Percentiles rank a stretch among this genome's conserved stretches.
phyloP scores from a whole-genome alignment of 2,888 invertebrate species.

The Mimachlamys varia region DNA sequence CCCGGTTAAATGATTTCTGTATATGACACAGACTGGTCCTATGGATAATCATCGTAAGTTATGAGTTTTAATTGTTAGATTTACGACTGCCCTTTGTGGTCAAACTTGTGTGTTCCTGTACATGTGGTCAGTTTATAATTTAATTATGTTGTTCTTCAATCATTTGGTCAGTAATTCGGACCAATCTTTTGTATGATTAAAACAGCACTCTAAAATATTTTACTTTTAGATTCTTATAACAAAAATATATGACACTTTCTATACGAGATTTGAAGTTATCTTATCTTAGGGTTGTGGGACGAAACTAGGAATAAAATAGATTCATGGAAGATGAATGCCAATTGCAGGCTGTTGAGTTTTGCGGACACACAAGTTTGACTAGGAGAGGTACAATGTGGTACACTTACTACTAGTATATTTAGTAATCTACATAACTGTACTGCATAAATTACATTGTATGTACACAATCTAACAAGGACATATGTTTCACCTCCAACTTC shows the following conservation, averaged over 20 bases:
- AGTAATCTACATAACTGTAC: not conserved
- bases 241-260: too few relatives aligned
- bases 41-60: not conserved
- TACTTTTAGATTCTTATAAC: too few relatives aligned
- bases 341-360: not conserved
- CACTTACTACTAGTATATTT: not conserved
- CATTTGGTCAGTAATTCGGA: too few relatives aligned
- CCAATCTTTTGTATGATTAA: too few relatives aligned
- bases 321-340: not conserved
- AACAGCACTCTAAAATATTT: too few relatives aligned
- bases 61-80: not conserved
- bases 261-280: too few relatives aligned
- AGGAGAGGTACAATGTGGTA: not conserved
- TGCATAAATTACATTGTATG: slow-evolving; percentile 25
- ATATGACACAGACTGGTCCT: not conserved
- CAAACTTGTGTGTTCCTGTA: not conserved
- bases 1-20: not conserved
- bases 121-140: too few relatives aligned
- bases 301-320: too few relatives aligned
- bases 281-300: too few relatives aligned
- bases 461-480: not conserved
- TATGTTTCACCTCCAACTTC: not conserved
- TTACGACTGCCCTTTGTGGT: not conserved
- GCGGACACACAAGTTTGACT: not conserved
- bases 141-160: too few relatives aligned